phyloP scores from a whole-genome alignment of 30 jellyfish, hydroid and myxozoan genomes.

The Aurelia coerulea region DNA sequence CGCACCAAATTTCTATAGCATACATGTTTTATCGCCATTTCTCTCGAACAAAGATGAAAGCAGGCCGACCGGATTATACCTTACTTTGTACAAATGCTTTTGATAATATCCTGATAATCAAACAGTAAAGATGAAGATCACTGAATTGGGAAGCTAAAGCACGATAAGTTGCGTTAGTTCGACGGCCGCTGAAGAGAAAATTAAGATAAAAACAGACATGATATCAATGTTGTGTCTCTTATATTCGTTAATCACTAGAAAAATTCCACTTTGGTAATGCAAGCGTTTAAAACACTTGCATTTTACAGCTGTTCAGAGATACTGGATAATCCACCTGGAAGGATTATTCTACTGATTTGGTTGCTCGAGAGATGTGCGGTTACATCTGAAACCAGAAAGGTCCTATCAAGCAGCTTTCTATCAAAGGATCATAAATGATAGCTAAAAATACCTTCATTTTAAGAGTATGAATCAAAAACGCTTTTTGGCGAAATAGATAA shows the following conservation, averaged over 20 bases:
- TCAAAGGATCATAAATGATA: too few relatives aligned
- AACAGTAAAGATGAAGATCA: slow-evolving; percentile 49
- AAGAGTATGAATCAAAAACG: too few relatives aligned
- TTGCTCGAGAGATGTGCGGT: too few relatives aligned
- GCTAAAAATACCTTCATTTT: too few relatives aligned
- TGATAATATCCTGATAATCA: slow-evolving; percentile 44
- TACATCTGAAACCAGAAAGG: too few relatives aligned
- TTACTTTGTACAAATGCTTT: slow-evolving; percentile 1
- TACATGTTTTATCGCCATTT: slow-evolving; percentile 33
- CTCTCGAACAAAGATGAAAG: slow-evolving; percentile 16
- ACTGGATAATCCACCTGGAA: too few relatives aligned
- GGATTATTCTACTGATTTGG: too few relatives aligned
- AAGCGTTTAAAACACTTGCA: neutral
- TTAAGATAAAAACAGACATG: slow-evolving; percentile 54
- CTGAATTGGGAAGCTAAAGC: slow-evolving; percentile 37
- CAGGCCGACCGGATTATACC: slow-evolving; percentile 38
- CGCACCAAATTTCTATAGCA: slow-evolving; percentile 42
- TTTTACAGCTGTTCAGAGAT: slow-evolving; percentile 3
- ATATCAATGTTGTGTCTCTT: slow-evolving; percentile 25
- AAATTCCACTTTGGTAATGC: neutral
- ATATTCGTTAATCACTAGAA: slow-evolving; percentile 1
- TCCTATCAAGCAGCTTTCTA: too few relatives aligned
- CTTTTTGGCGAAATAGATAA: too few relatives aligned
- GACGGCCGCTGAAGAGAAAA: slow-evolving; percentile 46
- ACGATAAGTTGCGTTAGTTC: slow-evolving; percentile 37